These are phyloP conservation scores for Balanococcus diminutus DNA, from an alignment of 2,888 invertebrate species.

Conservation along the genomic window DNA sequence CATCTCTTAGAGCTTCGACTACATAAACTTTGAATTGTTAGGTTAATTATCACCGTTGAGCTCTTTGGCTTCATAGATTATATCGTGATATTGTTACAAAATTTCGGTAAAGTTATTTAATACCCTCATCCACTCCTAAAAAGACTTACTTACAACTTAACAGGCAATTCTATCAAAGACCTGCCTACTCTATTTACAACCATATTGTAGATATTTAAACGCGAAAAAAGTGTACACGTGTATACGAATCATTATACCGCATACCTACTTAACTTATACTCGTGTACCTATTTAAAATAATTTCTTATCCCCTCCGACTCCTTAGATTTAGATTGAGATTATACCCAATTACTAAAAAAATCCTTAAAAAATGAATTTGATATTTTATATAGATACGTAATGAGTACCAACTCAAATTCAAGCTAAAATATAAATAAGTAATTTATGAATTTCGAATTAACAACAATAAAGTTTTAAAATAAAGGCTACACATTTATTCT, in stretches of 20 bases:
- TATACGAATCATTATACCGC: no score
- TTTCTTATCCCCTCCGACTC: no score
- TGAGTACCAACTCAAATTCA: background rate
- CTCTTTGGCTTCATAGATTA: constrained; percentile 5
- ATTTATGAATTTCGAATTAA: background rate
- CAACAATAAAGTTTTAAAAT: background rate
- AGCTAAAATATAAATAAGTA: background rate
- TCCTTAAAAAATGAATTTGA: background rate
- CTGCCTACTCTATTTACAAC: no score
- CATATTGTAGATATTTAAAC: background rate
- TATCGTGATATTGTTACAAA: constrained; percentile 7
- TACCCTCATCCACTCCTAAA: background rate
- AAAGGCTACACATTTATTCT: background rate
- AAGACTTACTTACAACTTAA: background rate
- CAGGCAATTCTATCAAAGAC: background rate
- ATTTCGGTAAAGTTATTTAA: constrained; percentile 30
- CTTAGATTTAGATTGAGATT: no score
- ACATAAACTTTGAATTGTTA: background rate
- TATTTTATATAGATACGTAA: background rate
- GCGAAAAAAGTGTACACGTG: no score
- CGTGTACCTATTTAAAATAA: no score
- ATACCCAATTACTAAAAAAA: no score
- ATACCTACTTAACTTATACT: no score
- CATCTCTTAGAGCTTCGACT: background rate
- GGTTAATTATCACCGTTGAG: constrained; percentile 17